Conservation (phyloP, 2,888 invertebrate genomes). For the Xestia rhomboidea region DNA sequence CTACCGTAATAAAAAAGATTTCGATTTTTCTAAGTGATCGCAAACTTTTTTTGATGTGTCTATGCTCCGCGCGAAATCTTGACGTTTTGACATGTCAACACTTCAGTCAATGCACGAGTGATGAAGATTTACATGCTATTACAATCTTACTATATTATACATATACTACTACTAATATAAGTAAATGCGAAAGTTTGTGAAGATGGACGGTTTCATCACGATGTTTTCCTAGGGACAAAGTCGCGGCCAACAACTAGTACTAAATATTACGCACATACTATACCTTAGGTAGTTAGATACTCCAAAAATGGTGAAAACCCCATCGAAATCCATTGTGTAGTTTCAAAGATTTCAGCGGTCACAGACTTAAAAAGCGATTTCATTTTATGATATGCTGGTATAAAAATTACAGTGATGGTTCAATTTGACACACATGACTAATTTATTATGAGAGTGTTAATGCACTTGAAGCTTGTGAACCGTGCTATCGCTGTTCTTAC, state of each 20-base stretch:
- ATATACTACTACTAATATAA: too few relatives aligned
- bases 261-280: background rate
- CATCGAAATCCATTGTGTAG: background rate
- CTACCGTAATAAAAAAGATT: too few relatives aligned
- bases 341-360: background rate
- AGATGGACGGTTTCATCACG: background rate
- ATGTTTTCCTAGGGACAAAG: background rate
- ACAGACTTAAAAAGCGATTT: background rate
- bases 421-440: background rate
- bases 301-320: background rate
- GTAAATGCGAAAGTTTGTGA: background rate
- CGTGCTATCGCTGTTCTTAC: background rate
- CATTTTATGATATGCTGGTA: background rate
- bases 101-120: background rate
- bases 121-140: background rate
- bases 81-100: background rate
- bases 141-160: background rate
- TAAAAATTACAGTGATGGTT: background rate
- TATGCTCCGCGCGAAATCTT: background rate
- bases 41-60: too few relatives aligned
- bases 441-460: conserved; percentile 1
- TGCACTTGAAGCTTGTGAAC: conserved; percentile 10
- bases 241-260: background rate
- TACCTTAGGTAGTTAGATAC: too few relatives aligned
- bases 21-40: too few relatives aligned